Evolutionary conservation across 30 jellyfish, hydroid and myxozoan species (phyloP).

Genomic region (Chrysaora quinquecirrha): DNA sequence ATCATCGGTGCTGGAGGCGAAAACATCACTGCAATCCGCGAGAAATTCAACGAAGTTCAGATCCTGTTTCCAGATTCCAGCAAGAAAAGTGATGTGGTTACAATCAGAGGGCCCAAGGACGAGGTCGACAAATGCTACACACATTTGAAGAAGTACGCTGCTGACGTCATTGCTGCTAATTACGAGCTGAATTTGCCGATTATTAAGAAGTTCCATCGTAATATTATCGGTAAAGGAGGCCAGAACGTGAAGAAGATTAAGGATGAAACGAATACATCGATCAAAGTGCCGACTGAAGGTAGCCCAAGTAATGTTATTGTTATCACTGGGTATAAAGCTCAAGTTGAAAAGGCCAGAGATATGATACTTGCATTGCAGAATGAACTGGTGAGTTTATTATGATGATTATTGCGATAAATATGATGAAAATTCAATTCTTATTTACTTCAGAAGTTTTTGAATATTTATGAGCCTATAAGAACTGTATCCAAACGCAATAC

Average conservation of each 20-base stretch:
- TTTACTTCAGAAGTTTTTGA: too few species aligned
- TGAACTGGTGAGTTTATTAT: constrained; percentile 67
- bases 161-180: constrained; percentile 86
- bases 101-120: constrained; percentile 95
- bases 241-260: constrained; percentile 84
- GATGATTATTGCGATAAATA: too few species aligned
- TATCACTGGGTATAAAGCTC: constrained; percentile 87
- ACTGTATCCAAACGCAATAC: too few species aligned
- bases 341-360: constrained; percentile 83
- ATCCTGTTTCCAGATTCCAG: constrained; percentile 92
- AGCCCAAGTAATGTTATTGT: constrained; percentile 91
- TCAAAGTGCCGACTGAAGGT: constrained; percentile 87
- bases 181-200: constrained; percentile 87
- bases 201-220: constrained; percentile 92
- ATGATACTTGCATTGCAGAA: constrained; percentile 86
- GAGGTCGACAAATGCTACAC: constrained; percentile 92
- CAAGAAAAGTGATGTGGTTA: constrained; percentile 88
- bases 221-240: constrained; percentile 90
- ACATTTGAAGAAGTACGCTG: constrained; percentile 84
- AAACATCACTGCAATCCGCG: constrained; percentile 80
- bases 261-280: constrained; percentile 85
- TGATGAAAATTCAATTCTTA: too few species aligned
- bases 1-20: constrained; percentile 96
- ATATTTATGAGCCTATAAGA: too few species aligned
- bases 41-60: constrained; percentile 86